phyloP scores from a whole-genome alignment of 2,113 vertebrate species.

The Reinhardtius hippoglossoides region DNA sequence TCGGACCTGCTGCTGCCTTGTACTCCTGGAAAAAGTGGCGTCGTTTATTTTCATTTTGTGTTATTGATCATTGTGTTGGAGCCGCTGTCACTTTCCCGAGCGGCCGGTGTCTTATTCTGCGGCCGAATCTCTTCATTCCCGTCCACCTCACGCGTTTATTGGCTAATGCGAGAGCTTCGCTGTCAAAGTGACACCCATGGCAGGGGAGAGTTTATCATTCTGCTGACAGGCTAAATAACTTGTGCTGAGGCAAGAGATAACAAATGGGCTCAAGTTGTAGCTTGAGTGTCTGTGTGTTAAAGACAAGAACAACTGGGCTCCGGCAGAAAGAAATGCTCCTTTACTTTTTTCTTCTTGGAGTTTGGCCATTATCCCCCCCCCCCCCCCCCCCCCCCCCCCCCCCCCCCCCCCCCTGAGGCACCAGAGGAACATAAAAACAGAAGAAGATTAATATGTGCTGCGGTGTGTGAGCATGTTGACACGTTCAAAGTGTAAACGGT shows the following conservation, averaged over 20 bases:
- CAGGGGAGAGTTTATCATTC: slow-evolving; percentile 79
- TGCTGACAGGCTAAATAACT: slow-evolving; percentile 84
- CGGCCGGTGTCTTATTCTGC: slow-evolving; percentile 51
- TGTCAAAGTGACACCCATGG: slow-evolving; percentile 70
- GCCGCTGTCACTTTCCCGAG: slow-evolving; percentile 39
- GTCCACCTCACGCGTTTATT: slow-evolving; percentile 64
- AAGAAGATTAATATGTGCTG: slow-evolving; percentile 10
- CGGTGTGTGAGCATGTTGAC: neutral
- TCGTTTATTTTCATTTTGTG: slow-evolving; percentile 46
- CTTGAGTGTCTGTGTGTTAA: slow-evolving; percentile 75
- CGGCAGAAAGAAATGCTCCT: slow-evolving; percentile 55
- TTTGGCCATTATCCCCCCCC: slow-evolving; percentile 31
- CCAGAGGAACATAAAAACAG: slow-evolving; percentile 18
- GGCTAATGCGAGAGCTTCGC: slow-evolving; percentile 56
- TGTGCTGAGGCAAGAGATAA: slow-evolving; percentile 79
- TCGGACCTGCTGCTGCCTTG: neutral
- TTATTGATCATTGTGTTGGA: slow-evolving; percentile 47
- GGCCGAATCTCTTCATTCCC: slow-evolving; percentile 47
- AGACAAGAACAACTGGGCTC: slow-evolving; percentile 78
- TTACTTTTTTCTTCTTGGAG: slow-evolving; percentile 34
- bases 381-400: slow-evolving; percentile 14
- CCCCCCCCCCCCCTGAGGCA: slow-evolving; percentile 7
- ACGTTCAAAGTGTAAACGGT: neutral
- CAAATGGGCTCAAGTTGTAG: slow-evolving; percentile 79
- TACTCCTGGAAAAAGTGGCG: neutral